phyloP scores from a whole-genome alignment of 2,797 vertebrate species.

The Anabacerthia variegaticeps region DNA sequence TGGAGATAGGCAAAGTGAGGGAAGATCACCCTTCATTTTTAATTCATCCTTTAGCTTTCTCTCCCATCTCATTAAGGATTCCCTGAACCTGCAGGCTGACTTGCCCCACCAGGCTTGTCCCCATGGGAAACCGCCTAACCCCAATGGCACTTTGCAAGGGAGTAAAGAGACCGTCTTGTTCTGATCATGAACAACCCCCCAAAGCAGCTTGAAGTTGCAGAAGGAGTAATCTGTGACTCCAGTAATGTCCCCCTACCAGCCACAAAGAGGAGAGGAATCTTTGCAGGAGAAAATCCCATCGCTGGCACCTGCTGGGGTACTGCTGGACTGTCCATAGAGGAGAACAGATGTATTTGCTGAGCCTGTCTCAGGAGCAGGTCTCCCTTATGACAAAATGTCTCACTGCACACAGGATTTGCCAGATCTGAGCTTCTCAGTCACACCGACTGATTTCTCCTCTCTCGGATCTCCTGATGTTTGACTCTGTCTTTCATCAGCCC shows the following conservation, averaged over 20 bases:
- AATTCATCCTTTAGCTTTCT: not conserved
- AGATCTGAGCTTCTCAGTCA: not conserved
- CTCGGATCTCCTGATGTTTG: not conserved
- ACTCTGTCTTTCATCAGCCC: not conserved
- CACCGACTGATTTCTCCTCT: not conserved
- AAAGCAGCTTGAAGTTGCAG: not conserved
- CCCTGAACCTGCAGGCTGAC: not conserved
- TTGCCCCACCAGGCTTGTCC: not conserved
- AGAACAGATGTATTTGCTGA: not conserved
- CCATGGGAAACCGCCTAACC: not conserved
- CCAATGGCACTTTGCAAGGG: not conserved
- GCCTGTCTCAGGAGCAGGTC: rapidly evolving
- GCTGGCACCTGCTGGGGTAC: rapidly evolving
- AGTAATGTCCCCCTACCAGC: not conserved
- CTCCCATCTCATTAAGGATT: not conserved
- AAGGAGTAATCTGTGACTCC: not conserved
- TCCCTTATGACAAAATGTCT: not conserved
- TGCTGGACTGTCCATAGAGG: not conserved
- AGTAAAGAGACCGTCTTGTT: not conserved
- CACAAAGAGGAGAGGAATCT: not conserved
- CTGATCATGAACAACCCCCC: not conserved
- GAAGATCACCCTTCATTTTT: not conserved
- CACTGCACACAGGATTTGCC: rapidly evolving
- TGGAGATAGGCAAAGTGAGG: not conserved
- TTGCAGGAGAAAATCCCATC: not conserved